Evolutionary conservation across 2,113 vertebrate genomes (phyloP).

Genomic region (Anguilla rostrata): DNA sequence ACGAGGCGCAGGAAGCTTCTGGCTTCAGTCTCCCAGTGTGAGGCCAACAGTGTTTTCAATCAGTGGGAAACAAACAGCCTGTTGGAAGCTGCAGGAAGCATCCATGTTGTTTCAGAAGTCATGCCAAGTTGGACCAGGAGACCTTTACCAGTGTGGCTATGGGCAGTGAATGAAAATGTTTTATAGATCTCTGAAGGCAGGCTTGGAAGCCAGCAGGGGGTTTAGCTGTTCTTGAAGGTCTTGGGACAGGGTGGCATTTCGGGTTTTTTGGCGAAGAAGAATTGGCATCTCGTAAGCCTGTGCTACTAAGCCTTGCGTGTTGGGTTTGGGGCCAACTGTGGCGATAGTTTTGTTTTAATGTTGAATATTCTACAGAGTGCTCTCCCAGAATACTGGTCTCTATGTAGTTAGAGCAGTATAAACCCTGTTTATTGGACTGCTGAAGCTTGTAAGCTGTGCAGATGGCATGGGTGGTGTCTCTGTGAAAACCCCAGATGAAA

Average conservation of each 20-base stretch:
- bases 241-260: slow-evolving; percentile 18
- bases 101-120: slow-evolving; percentile 68
- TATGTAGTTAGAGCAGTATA: slow-evolving; percentile 57
- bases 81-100: slow-evolving; percentile 64
- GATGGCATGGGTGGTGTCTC: slow-evolving; percentile 70
- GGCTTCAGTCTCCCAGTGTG: slow-evolving; percentile 17
- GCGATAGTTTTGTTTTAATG: slow-evolving; percentile 64
- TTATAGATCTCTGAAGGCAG: slow-evolving; percentile 72
- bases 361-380: slow-evolving; percentile 70
- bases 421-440: slow-evolving; percentile 49
- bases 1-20: slow-evolving; percentile 25
- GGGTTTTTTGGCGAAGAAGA: slow-evolving; percentile 15
- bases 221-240: slow-evolving; percentile 47
- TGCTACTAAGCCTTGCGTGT: slow-evolving; percentile 49
- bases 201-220: slow-evolving; percentile 48
- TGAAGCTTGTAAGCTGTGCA: slow-evolving; percentile 63
- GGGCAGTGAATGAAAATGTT: slow-evolving; percentile 70
- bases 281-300: slow-evolving; percentile 17
- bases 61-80: slow-evolving; percentile 62
- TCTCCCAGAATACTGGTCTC: slow-evolving; percentile 48
- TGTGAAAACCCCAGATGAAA: slow-evolving; percentile 70
- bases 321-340: slow-evolving; percentile 56
- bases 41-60: slow-evolving; percentile 50
- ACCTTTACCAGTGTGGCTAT: slow-evolving; percentile 66
- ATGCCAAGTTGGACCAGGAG: slow-evolving; percentile 70